Conservation (phyloP, 2,113 vertebrate species). For the Globicephala melas region DNA sequence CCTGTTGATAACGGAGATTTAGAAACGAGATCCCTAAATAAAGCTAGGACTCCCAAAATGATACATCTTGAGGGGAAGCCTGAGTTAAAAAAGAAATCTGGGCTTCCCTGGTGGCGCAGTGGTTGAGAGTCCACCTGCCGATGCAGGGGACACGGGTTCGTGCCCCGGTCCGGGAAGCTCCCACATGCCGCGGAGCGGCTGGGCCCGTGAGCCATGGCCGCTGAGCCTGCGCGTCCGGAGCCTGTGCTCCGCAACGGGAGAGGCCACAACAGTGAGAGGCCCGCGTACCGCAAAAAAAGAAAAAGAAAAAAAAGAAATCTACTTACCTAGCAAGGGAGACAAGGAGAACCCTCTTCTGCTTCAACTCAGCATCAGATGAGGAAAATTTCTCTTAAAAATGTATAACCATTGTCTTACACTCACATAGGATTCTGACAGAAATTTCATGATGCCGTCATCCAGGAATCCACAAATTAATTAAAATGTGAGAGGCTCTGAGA, state of each 20-base stretch:
- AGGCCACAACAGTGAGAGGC: no score
- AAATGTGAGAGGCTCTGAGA: not conserved
- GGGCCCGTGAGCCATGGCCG: no score
- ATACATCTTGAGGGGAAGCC: not conserved
- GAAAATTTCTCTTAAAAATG: not conserved
- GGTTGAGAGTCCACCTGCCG: no score
- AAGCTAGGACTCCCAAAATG: not conserved
- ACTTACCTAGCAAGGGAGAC: not conserved
- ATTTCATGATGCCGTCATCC: not conserved
- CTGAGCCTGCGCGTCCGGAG: no score
- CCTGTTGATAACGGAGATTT: not conserved
- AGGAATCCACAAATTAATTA: not conserved
- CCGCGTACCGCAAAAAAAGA: no score
- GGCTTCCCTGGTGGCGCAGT: no score
- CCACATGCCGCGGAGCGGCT: no score
- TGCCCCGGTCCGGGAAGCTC: accelerated
- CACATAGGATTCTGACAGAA: not conserved
- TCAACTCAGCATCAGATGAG: not conserved
- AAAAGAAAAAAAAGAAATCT: not conserved
- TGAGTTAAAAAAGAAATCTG: not conserved
- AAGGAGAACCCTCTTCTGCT: not conserved
- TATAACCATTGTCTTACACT: not conserved
- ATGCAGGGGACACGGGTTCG: no score
- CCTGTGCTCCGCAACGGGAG: no score
- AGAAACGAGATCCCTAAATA: not conserved